Evolutionary conservation across 2,888 invertebrate genomes (phyloP).

Genomic region (Ferdinandea cuprea): DNA sequence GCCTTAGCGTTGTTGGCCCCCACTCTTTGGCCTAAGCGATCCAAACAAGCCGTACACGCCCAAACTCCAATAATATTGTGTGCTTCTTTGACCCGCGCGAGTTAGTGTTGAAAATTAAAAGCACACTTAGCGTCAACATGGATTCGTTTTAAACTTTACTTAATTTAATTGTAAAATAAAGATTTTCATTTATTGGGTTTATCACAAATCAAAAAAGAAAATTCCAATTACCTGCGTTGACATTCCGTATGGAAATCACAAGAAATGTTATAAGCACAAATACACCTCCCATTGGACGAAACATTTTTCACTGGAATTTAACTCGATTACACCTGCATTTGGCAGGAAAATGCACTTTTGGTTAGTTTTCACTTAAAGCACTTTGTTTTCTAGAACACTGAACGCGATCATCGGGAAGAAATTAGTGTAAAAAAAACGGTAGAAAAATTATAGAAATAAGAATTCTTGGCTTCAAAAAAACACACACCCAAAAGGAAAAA

Average conservation of each 20-base stretch:
- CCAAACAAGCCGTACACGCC: constrained; percentile 73
- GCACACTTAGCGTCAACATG: not conserved
- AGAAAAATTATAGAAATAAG: constrained; percentile 15
- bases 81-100: constrained; percentile 19
- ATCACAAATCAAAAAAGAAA: not conserved
- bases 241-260: constrained; percentile 59
- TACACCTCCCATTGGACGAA: constrained; percentile 60
- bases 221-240: constrained; percentile 66
- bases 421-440: constrained; percentile 11
- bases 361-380: constrained; percentile 52
- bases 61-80: constrained; percentile 46
- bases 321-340: constrained; percentile 49
- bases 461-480: constrained; percentile 52
- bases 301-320: constrained; percentile 64
- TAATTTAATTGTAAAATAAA: no score
- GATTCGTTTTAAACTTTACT: not conserved
- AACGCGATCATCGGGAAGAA: constrained; percentile 38
- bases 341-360: constrained; percentile 32
- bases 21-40: constrained; percentile 54
- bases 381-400: constrained; percentile 16
- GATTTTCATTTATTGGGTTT: no score
- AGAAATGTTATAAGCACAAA: constrained; percentile 60
- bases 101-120: not conserved
- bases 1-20: constrained; percentile 62
- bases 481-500: constrained; percentile 65